Evolutionary conservation across 2,888 invertebrate genomes (phyloP), one percentile per base, ranked within the genome.

Genomic region (Orthonevra nobilis): DNA sequence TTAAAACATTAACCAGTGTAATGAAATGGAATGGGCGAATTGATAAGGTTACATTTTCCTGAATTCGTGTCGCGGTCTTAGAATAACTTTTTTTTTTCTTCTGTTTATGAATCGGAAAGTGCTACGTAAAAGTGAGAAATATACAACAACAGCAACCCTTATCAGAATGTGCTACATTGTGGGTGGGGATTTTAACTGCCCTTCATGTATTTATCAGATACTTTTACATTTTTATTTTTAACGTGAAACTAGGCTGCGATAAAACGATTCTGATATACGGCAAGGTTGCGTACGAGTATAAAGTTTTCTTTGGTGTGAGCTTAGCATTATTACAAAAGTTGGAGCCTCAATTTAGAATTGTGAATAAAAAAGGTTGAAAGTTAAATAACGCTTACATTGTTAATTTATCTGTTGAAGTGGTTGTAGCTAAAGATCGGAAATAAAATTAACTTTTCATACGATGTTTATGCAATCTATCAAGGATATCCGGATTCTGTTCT

Each of bases 11-110:
- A 79, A 73, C 54, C 73, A 50, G 73, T 68, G 73, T 68, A 79
- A 79, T 79, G 79, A 79, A 73, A 79, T 79, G 73, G 73, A 79
- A 79, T 79, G 73, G 73, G 79, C 73, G 56, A 79, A 73, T 73
- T 73, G 79, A 79, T 79, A 79, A 79, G 66, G 56, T 42, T 66
- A 38, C 50, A 42, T 68, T 79, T 73, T 79, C 79, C 79, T 66
- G 36, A 79, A 68, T 66, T 72, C 60, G 46, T 72, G 34, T 54
- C 20, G 28, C 23, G 32, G 34, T 66, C 38, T 64, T 30, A 58
- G 60, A 66, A 48, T 38, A 60, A 56, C 30, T 66, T 66, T 46
- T 30, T 48, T 48, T 32, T 50, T 79, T 66, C 40, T 30, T 48
- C 56, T 32, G 54, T 79, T 79, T 79, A 73, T 79, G 73, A 61